Conservation (phyloP, 1,140 invertebrate genomes). For the Leptinotarsa texana region DNA sequence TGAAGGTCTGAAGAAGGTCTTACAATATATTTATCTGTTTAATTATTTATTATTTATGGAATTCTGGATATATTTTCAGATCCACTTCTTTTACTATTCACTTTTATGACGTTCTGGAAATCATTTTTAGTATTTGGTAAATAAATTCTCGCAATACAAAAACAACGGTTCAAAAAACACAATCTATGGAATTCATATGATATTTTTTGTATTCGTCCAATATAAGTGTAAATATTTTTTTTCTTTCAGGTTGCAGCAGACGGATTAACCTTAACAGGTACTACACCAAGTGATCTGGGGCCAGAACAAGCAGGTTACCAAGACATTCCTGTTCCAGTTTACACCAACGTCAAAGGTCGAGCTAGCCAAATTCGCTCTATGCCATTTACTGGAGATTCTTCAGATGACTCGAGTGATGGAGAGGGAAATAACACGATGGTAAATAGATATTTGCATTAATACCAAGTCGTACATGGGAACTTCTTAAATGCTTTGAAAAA, state of each 20-base stretch:
- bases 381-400: slow-evolving; percentile 94
- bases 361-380: slow-evolving; percentile 94
- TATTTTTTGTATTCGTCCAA: background rate
- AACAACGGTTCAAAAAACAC: too few relatives aligned
- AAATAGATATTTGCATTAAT: slow-evolving; percentile 21
- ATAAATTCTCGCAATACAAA: too few relatives aligned
- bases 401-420: slow-evolving; percentile 90
- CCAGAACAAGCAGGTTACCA: slow-evolving; percentile 71
- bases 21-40: too few relatives aligned
- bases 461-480: background rate
- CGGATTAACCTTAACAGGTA: slow-evolving; percentile 66
- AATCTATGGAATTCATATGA: too few relatives aligned
- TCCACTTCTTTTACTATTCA: too few relatives aligned
- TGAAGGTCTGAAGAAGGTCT: too few relatives aligned
- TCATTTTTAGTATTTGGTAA: too few relatives aligned
- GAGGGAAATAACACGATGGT: slow-evolving; percentile 76
- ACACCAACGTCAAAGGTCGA: slow-evolving; percentile 92
- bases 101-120: too few relatives aligned
- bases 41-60: too few relatives aligned
- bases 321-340: slow-evolving; percentile 90
- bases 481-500: background rate
- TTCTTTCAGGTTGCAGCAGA: slow-evolving; percentile 75
- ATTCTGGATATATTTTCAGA: too few relatives aligned
- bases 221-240: background rate
- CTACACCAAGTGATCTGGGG: slow-evolving; percentile 55